Evolutionary conservation across 2,888 invertebrate species (phyloP).

Genomic region (Tenthredo livida): DNA sequence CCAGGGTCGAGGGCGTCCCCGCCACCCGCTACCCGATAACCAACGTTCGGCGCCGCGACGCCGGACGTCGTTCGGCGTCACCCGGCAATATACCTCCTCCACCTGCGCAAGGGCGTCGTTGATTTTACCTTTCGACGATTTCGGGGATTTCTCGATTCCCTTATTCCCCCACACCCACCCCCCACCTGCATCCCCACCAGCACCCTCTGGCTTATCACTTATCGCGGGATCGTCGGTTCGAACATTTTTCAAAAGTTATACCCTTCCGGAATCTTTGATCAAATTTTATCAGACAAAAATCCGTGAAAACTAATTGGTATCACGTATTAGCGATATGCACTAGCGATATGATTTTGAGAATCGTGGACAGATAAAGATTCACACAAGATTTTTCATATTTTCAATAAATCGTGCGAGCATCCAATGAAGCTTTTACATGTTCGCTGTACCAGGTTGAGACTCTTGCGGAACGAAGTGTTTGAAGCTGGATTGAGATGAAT

Average conservation of each 20-base stretch:
- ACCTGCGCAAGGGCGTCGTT: slow-evolving; percentile 29
- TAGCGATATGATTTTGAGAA: not conserved
- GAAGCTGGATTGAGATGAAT: not conserved
- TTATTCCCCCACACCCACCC: not conserved
- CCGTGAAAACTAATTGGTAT: not conserved
- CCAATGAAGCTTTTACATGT: not conserved
- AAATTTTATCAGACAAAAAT: not conserved
- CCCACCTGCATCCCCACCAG: too few species aligned
- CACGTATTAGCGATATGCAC: not conserved
- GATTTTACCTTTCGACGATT: slow-evolving; percentile 23
- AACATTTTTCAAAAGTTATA: not conserved
- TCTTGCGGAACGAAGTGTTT: not conserved
- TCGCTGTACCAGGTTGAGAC: not conserved
- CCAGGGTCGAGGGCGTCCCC: slow-evolving; percentile 42
- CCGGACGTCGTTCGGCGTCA: slow-evolving; percentile 44
- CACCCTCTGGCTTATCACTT: not conserved
- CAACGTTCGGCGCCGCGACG: slow-evolving; percentile 40
- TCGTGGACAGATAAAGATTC: not conserved
- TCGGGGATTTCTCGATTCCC: not conserved
- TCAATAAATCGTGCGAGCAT: not conserved
- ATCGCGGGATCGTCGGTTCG: not conserved
- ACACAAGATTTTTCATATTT: not conserved
- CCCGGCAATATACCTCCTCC: slow-evolving; percentile 27
- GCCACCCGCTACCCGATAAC: slow-evolving; percentile 32
- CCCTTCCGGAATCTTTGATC: not conserved